Evolutionary conservation across 1,140 invertebrate species (phyloP).

Genomic region (Solenopsis fugax): DNA sequence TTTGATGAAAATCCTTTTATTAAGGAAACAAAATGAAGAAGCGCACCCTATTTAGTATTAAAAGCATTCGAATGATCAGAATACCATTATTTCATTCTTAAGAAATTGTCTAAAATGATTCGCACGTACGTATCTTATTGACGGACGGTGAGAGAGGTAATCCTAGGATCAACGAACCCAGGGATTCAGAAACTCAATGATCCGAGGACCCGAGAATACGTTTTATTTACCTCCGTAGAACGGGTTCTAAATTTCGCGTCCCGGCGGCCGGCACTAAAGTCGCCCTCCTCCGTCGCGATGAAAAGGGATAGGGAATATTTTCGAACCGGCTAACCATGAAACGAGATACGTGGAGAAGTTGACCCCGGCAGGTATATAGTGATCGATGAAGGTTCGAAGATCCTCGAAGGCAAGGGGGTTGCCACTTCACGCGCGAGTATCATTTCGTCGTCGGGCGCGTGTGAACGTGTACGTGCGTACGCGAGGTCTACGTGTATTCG

Average conservation of each 20-base stretch:
- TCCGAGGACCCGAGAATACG: conserved; percentile 62
- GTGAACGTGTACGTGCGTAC: conserved; percentile 24
- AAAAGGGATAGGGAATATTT: conserved; percentile 72
- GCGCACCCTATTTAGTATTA: background rate
- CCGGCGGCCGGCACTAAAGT: conserved; percentile 40
- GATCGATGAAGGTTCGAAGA: conserved; percentile 73
- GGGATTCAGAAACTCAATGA: conserved; percentile 32
- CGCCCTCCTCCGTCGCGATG: conserved; percentile 32
- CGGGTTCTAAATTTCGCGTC: conserved; percentile 54
- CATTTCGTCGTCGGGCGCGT: conserved; percentile 15
- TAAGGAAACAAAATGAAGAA: background rate
- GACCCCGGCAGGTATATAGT: conserved; percentile 53
- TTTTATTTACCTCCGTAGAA: conserved; percentile 63
- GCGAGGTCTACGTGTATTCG: conserved; percentile 13
- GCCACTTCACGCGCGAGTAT: conserved; percentile 31
- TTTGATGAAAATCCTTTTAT: background rate
- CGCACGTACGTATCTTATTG: background rate
- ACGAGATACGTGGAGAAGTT: conserved; percentile 73
- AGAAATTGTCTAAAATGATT: conserved; percentile 10
- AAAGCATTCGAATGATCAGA: background rate
- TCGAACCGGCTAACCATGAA: conserved; percentile 75
- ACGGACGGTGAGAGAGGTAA: background rate
- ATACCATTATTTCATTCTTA: background rate
- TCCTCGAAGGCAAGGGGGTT: conserved; percentile 32
- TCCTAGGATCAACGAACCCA: background rate